Evolutionary conservation across 2,797 vertebrate species (phyloP).

Genomic region (Florisuga fusca): DNA sequence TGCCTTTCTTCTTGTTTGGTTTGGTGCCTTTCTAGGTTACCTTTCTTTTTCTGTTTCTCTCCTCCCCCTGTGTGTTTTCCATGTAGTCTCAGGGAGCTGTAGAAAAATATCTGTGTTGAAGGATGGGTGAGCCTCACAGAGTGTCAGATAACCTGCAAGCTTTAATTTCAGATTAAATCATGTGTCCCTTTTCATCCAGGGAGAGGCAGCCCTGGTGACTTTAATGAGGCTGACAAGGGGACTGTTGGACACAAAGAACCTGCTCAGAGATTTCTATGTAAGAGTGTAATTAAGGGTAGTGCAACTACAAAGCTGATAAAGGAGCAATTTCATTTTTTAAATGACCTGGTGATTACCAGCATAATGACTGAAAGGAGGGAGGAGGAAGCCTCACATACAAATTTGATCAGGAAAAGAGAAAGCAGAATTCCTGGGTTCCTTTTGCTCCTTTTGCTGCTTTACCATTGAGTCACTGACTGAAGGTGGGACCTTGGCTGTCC

Average conservation of each 20-base stretch:
- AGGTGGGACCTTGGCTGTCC: not conserved
- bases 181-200: not conserved
- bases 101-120: not conserved
- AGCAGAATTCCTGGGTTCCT: not conserved
- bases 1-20: not conserved
- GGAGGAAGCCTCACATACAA: not conserved
- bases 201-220: not conserved
- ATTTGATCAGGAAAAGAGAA: not conserved
- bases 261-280: not conserved
- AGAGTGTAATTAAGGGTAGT: not conserved
- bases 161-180: slow-evolving; percentile 5
- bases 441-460: not conserved
- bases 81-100: not conserved
- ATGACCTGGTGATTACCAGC: not conserved
- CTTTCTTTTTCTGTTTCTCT: not conserved
- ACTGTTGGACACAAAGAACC: not conserved
- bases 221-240: not conserved
- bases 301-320: slow-evolving; percentile 6
- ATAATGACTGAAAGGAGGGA: not conserved
- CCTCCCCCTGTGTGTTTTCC: not conserved
- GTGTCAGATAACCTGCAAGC: not conserved
- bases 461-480: not conserved
- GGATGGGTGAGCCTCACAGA: not conserved
- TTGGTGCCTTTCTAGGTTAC: not conserved
- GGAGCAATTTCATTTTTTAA: slow-evolving; percentile 4